These are phyloP conservation scores for Lucinisca nassula DNA, from an alignment of 2,888 invertebrate species.

Conservation along the genomic window DNA sequence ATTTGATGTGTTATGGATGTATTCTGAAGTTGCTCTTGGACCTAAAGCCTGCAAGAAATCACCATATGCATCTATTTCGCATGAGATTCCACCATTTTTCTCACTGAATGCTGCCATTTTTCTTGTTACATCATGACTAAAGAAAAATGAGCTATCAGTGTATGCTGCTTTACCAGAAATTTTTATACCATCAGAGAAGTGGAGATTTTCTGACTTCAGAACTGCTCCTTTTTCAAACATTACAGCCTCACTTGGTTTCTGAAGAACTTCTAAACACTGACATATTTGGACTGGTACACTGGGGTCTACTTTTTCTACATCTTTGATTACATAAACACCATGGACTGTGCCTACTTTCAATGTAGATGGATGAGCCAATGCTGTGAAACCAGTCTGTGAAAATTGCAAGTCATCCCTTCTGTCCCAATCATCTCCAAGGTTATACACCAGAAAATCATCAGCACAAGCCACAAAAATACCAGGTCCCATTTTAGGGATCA, in stretches of 20 bases:
- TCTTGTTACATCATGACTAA: slow-evolving; percentile 86
- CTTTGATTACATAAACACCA: slow-evolving; percentile 88
- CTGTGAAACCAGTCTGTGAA: slow-evolving; percentile 87
- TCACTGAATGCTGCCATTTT: slow-evolving; percentile 85
- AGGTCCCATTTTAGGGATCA: slow-evolving; percentile 86
- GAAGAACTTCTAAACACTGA: slow-evolving; percentile 88
- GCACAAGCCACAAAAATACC: slow-evolving; percentile 88
- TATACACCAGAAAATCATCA: slow-evolving; percentile 88
- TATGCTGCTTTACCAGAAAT: slow-evolving; percentile 84
- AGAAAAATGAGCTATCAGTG: slow-evolving; percentile 89
- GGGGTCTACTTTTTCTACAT: slow-evolving; percentile 72
- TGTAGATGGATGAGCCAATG: slow-evolving; percentile 88
- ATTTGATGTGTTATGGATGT: slow-evolving; percentile 83
- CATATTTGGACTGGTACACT: slow-evolving; percentile 74
- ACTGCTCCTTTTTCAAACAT: slow-evolving; percentile 87
- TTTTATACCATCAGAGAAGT: slow-evolving; percentile 73
- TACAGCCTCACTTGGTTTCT: slow-evolving; percentile 87
- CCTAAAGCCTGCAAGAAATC: slow-evolving; percentile 89
- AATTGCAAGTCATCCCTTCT: slow-evolving; percentile 74
- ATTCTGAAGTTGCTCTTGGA: slow-evolving; percentile 80
- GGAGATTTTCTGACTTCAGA: slow-evolving; percentile 68
- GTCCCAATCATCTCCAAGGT: slow-evolving; percentile 70
- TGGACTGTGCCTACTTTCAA: slow-evolving; percentile 87
- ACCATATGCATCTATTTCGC: slow-evolving; percentile 89
- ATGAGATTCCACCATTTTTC: slow-evolving; percentile 82